Conservation (phyloP, 1,140 invertebrate genomes). For the Bradysia coprophila region DNA sequence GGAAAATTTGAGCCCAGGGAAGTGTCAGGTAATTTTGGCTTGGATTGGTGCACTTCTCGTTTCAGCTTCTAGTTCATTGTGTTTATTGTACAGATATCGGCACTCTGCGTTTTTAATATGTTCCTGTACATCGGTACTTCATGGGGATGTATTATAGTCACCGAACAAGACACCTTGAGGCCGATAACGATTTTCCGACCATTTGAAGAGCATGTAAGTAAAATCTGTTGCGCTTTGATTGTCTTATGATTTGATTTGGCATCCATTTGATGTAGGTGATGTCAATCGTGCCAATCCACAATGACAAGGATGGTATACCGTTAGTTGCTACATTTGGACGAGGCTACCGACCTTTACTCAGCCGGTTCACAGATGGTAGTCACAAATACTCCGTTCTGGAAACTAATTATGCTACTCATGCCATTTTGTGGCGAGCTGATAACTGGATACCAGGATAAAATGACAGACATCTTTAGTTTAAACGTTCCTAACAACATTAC, state of each 20-base stretch:
- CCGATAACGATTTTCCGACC: conserved; percentile 82
- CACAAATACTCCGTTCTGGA: conserved; percentile 12
- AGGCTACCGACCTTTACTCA: conserved; percentile 63
- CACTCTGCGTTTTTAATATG: conserved; percentile 45
- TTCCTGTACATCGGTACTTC: conserved; percentile 76
- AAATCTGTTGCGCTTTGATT: too few species aligned
- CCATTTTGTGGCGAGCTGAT: conserved; percentile 49
- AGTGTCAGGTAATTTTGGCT: conserved; percentile 40
- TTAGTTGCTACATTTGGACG: conserved; percentile 61
- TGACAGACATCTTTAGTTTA: neutral
- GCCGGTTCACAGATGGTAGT: conserved; percentile 40
- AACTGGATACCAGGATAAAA: conserved; percentile 34
- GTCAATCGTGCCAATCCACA: conserved; percentile 17
- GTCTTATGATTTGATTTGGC: too few species aligned
- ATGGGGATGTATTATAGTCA: conserved; percentile 81
- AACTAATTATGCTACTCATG: conserved; percentile 40
- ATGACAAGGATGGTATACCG: conserved; percentile 25
- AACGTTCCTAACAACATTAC: too few species aligned
- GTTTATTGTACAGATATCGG: conserved; percentile 41
- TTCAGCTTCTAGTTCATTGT: neutral
- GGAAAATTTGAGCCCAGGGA: conserved; percentile 59
- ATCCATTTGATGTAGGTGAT: conserved; percentile 31
- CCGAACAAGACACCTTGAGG: conserved; percentile 54
- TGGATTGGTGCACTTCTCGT: neutral
- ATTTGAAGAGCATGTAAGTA: conserved; percentile 78